phyloP scores from a whole-genome alignment of 2,888 invertebrate genomes.

The Kryphioiulus occultus region DNA sequence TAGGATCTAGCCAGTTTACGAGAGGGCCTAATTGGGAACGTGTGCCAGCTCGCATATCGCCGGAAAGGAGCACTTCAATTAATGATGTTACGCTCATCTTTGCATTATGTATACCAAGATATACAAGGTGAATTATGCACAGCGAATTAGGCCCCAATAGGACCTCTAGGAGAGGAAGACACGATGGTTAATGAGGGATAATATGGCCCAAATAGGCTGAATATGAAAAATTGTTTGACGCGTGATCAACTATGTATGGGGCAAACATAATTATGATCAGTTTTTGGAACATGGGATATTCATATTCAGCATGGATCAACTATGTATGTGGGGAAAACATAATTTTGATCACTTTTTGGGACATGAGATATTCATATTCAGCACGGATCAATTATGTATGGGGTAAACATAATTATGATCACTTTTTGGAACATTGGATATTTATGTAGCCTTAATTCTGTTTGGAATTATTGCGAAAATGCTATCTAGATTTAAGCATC shows the following conservation, averaged over 20 bases:
- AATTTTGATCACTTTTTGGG: no score
- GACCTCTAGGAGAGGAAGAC: not conserved
- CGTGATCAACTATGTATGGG: not conserved
- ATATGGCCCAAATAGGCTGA: not conserved
- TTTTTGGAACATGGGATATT: not conserved
- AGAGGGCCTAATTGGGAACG: slow-evolving; percentile 6
- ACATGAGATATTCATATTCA: no score
- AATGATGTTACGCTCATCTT: slow-evolving; percentile 20
- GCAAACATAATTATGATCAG: not conserved
- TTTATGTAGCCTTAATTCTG: no score
- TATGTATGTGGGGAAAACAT: no score
- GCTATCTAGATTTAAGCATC: no score
- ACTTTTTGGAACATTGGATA: no score
- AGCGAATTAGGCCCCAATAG: not conserved
- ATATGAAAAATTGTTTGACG: not conserved
- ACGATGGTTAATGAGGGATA: not conserved
- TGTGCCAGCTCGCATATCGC: not conserved
- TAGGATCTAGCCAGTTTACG: not conserved
- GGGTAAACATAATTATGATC: no score
- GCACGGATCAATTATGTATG: no score
- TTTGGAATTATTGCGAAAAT: no score
- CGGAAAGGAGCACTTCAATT: not conserved
- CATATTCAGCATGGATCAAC: no score
- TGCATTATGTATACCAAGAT: not conserved
- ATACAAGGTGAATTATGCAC: not conserved